Evolutionary conservation across 2,113 vertebrate genomes (phyloP).

Genomic region (Ibidorhyncha struthersii): DNA sequence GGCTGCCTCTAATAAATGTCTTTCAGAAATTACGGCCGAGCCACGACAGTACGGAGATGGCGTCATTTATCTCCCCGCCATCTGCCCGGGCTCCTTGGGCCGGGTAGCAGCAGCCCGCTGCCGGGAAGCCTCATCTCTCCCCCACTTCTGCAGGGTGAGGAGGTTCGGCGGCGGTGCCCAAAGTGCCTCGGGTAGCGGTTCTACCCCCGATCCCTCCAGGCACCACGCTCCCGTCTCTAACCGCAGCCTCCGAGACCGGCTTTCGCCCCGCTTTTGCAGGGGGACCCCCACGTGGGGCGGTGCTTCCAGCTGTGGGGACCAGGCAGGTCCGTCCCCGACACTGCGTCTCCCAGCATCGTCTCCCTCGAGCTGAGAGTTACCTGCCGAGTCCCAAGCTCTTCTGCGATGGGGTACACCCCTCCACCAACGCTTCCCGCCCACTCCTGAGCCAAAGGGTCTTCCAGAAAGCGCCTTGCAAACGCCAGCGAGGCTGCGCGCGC

Average conservation of each 20-base stretch:
- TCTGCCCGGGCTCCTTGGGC: slow-evolving; percentile 67
- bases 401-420: rapidly evolving
- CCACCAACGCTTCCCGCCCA: rapidly evolving
- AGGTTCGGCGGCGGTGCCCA: rapidly evolving
- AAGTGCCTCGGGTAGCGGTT: rapidly evolving
- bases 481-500: rapidly evolving
- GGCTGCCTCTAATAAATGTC: slow-evolving; percentile 74
- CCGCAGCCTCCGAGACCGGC: rapidly evolving
- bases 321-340: rapidly evolving
- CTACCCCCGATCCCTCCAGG: not conserved
- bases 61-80: slow-evolving; percentile 71
- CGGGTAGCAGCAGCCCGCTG: slow-evolving; percentile 5
- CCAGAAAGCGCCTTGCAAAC: not conserved
- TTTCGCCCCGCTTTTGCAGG: rapidly evolving
- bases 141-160: rapidly evolving
- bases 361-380: not conserved
- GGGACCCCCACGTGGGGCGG: rapidly evolving
- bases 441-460: not conserved
- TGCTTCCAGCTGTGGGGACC: not conserved
- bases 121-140: not conserved
- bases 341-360: not conserved
- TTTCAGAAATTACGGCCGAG: slow-evolving; percentile 67
- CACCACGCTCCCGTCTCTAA: rapidly evolving
- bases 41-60: slow-evolving; percentile 68
- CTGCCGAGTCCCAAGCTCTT: not conserved